Base-by-base conservation (phyloP, 2,113 vertebrate species). In the Oostethus manadensis region DNA sequence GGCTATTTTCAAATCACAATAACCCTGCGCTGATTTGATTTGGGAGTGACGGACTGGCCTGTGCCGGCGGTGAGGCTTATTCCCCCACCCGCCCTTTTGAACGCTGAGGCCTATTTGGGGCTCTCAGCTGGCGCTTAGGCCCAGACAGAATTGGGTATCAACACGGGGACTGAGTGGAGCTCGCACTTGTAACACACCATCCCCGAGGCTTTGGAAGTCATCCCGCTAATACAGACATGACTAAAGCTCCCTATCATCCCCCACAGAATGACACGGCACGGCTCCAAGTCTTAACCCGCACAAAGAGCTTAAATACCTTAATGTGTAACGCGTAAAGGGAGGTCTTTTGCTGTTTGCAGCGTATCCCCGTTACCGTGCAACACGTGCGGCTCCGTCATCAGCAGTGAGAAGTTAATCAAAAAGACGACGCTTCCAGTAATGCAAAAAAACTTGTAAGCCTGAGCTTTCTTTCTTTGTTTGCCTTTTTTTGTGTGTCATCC, bases 251-350 rank as follows among this genome's bases (percentile, higher is more conserved):
- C 80, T 81, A 83, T 87, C 86, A 84, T 85, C 81, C 75, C 75
- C 68, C 74, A 78, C 81, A 88, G 85, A 87, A 87, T 86, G 87
- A 84, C 84, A 87, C 77, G 56, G 73, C 82, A 81, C 61, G 66
- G 76, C 82, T 83, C 82, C 82, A 68, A 80, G 81, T 82, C 80
- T 87, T 85, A 84, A 84, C 80, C 83, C 81, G 73, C 81, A 89
- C 85, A 90, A 88, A 88, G 79, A 74, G 80, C 88, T 90, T 88
- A 84, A 89, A 90, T 90, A 90, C 90, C 87, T 87, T 86, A 88
- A 89, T 84, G 86, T 84, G 84, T 87, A 78, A 89, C 87, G 78
- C 77, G 89, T 89, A 87, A 55, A 87, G 88, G 73, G 84, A 90
- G 76, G 81, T 84, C 68, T 42, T 20, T 50, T 22, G 13, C 4